These are phyloP conservation scores for Sesia bembeciformis DNA, from an alignment of 2,888 invertebrate genomes.

Conservation along the genomic window DNA sequence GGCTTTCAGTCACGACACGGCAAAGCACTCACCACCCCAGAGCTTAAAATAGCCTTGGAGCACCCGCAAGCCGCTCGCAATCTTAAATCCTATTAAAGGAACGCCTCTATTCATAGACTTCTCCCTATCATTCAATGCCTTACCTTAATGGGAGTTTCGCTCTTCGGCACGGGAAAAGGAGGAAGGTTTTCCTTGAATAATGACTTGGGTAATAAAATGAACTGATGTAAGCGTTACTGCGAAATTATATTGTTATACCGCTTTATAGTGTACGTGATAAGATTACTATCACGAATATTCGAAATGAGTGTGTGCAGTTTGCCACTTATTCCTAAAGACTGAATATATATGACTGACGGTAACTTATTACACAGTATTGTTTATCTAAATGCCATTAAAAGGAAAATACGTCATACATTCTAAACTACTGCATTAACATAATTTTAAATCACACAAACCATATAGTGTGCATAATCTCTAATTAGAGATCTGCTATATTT, in stretches of 20 bases:
- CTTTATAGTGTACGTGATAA: slow-evolving; percentile 20
- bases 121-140: slow-evolving; percentile 16
- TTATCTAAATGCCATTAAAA: no score
- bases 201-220: slow-evolving; percentile 11
- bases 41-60: slow-evolving; percentile 39
- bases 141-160: slow-evolving; percentile 12
- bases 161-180: slow-evolving; percentile 12
- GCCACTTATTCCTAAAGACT: neutral
- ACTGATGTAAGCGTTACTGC: slow-evolving; percentile 21
- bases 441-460: no score
- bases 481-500: no score
- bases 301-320: neutral
- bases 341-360: no score
- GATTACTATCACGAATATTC: slow-evolving; percentile 12
- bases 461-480: no score
- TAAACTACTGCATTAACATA: no score
- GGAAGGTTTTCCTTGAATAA: slow-evolving; percentile 19
- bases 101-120: slow-evolving; percentile 36
- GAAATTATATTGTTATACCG: slow-evolving; percentile 12
- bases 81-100: slow-evolving; percentile 53
- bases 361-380: no score
- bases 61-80: slow-evolving; percentile 44
- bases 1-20: slow-evolving; percentile 29
- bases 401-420: no score
- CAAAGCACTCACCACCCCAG: slow-evolving; percentile 51